Evolutionary conservation across 2,797 vertebrate genomes (phyloP).

Genomic region (Brachyalestes nurse): DNA sequence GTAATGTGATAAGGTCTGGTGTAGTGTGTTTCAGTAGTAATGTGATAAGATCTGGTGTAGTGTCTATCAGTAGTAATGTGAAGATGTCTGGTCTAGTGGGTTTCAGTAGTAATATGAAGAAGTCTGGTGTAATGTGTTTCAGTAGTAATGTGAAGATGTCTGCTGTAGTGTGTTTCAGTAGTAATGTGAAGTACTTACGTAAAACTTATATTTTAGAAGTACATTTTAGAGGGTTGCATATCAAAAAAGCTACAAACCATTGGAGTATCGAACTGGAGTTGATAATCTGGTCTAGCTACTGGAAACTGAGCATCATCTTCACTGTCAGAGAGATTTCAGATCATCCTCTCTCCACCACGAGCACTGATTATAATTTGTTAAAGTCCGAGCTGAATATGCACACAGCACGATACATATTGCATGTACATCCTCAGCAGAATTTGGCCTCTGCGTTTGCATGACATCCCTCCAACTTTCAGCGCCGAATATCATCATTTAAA

Average conservation of each 20-base stretch:
- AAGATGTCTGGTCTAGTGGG: no score
- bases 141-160: no score
- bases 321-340: slow-evolving; percentile 8
- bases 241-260: neutral
- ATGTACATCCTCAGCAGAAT: slow-evolving; percentile 1
- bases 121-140: no score
- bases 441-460: neutral
- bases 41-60: neutral
- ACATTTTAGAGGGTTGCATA: neutral
- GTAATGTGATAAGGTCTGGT: neutral
- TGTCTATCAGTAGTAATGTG: neutral
- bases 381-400: neutral
- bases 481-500: slow-evolving; percentile 40
- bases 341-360: neutral
- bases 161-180: no score
- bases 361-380: neutral
- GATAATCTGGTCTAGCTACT: neutral
- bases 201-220: no score
- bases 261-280: neutral
- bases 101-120: no score
- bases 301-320: neutral
- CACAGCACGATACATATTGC: slow-evolving; percentile 21
- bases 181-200: no score
- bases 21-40: neutral
- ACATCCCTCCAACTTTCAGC: slow-evolving; percentile 19